These are phyloP conservation scores for Porites rus DNA, from an alignment of 92 coral and sea anemone genomes.

Conservation along the genomic window DNA sequence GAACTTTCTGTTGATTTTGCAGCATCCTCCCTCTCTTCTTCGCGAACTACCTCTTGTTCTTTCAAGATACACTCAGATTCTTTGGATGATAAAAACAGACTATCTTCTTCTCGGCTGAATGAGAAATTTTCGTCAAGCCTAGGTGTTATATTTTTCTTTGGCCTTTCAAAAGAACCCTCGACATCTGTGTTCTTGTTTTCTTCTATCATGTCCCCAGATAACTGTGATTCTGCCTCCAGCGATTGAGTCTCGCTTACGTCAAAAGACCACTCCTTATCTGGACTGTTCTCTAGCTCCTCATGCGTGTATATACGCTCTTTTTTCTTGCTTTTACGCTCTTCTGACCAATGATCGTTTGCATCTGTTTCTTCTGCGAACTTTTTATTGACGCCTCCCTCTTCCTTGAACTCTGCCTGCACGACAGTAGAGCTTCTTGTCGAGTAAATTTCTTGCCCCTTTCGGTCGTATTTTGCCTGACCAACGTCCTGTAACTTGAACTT, in stretches of 20 bases:
- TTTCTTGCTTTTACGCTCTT: not conserved
- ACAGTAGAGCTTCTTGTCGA: not conserved
- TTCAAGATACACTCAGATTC: too few relatives aligned
- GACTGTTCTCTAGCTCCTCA: not conserved
- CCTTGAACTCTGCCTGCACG: not conserved
- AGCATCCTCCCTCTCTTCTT: not conserved
- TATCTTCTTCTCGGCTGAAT: too few relatives aligned
- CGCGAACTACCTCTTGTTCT: not conserved
- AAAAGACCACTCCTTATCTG: too few relatives aligned
- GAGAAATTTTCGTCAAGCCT: too few relatives aligned
- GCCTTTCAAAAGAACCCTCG: too few relatives aligned
- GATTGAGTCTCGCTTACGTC: too few relatives aligned
- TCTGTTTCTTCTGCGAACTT: not conserved
- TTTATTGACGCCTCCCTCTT: not conserved
- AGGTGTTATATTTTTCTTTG: too few relatives aligned
- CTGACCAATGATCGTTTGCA: not conserved
- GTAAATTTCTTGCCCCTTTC: not conserved
- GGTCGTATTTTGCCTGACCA: not conserved
- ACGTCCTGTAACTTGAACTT: not conserved
- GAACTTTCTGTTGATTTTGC: not conserved
- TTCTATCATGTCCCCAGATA: too few relatives aligned
- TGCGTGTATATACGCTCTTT: too few relatives aligned
- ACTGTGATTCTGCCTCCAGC: too few relatives aligned
- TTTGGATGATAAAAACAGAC: too few relatives aligned
- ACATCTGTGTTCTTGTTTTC: too few relatives aligned